A percentile compares a stretch with the other conserved stretches of the same genome.
phyloP scores from a whole-genome alignment of 2,888 invertebrate species.

The Yponomeuta malinellus region DNA sequence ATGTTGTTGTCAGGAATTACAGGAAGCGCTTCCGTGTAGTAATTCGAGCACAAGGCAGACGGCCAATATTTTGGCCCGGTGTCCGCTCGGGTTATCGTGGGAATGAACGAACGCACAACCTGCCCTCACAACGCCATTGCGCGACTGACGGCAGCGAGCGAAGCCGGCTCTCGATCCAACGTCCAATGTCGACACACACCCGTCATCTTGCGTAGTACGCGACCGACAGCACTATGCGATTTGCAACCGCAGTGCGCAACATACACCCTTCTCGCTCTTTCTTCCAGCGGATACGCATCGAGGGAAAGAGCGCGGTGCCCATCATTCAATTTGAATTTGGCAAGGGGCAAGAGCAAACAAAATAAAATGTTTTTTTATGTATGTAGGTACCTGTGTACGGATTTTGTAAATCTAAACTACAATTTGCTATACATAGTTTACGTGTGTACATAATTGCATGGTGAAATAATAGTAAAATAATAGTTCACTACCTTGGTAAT shows the following conservation, averaged over 20 bases:
- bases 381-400: neutral
- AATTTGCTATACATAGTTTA: neutral
- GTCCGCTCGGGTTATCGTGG: slow-evolving; percentile 72
- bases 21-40: slow-evolving; percentile 53
- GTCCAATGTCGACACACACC: slow-evolving; percentile 75
- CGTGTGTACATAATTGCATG: too few species aligned
- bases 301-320: slow-evolving; percentile 41
- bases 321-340: slow-evolving; percentile 72
- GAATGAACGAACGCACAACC: slow-evolving; percentile 70
- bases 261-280: slow-evolving; percentile 39
- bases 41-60: slow-evolving; percentile 68
- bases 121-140: slow-evolving; percentile 70
- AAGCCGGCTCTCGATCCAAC: slow-evolving; percentile 50
- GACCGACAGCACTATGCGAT: slow-evolving; percentile 38
- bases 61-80: slow-evolving; percentile 77
- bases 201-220: slow-evolving; percentile 73
- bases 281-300: slow-evolving; percentile 25
- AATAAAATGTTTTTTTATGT: slow-evolving; percentile 21
- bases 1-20: slow-evolving; percentile 62
- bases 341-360: slow-evolving; percentile 35
- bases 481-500: too few species aligned
- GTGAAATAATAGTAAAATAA: too few species aligned
- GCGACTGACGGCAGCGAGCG: slow-evolving; percentile 48
- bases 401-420: neutral
- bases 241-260: slow-evolving; percentile 44